These are phyloP conservation scores for Arbacia lixula DNA, from an alignment of 53 echinoderm and acorn worm species.

Conservation along the genomic window DNA sequence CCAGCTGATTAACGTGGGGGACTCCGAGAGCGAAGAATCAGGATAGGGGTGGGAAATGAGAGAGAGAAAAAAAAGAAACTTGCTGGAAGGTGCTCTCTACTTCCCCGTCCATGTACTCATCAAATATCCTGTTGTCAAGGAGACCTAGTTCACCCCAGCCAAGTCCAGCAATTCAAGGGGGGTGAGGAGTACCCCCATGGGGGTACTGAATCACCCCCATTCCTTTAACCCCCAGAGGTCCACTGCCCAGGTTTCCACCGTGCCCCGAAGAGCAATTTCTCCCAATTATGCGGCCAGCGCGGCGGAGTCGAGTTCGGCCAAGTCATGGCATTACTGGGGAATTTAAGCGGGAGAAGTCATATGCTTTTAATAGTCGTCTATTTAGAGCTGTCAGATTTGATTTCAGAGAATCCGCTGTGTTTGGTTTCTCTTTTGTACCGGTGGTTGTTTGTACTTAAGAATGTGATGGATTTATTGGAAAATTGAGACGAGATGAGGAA, in stretches of 20 bases:
- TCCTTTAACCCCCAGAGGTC: conserved; percentile 1
- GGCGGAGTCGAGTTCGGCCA: no score
- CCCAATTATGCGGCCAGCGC: conserved; percentile 15
- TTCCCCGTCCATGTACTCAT: conserved; percentile 17
- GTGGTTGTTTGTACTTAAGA: neutral
- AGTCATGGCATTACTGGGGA: no score
- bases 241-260: neutral
- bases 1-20: neutral
- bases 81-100: conserved; percentile 24
- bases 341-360: no score
- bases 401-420: conserved; percentile 17
- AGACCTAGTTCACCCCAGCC: conserved; percentile 39
- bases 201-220: neutral
- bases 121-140: conserved; percentile 54
- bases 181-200: neutral
- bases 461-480: neutral
- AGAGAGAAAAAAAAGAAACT: conserved; percentile 3
- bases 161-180: neutral
- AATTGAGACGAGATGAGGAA: no score
- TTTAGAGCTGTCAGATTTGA: conserved; percentile 3
- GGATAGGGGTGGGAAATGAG: neutral
- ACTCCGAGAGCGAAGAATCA: neutral
- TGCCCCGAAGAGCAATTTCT: conserved; percentile 23
- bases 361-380: conserved; percentile 9
- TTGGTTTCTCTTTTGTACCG: neutral